These are phyloP conservation scores for Verasper variegatus DNA, from an alignment of 2,113 vertebrate genomes.

Conservation along the genomic window DNA sequence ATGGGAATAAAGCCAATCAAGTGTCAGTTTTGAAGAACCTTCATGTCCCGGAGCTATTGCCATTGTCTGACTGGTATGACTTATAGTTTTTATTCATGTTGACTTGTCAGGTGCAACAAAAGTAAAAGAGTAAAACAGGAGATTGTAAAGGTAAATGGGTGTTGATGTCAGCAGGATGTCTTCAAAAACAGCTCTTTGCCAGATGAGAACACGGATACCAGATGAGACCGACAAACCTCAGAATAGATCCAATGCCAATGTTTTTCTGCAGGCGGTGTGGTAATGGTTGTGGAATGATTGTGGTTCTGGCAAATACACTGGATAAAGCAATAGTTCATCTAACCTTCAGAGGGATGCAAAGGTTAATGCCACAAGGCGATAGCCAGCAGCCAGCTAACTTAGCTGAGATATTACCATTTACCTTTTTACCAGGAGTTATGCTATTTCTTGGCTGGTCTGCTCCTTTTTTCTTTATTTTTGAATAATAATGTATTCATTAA, in stretches of 20 bases:
- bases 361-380: not conserved
- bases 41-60: too few species aligned
- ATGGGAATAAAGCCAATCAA: not conserved
- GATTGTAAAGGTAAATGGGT: not conserved
- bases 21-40: too few species aligned
- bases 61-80: too few species aligned
- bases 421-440: too few species aligned
- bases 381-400: not conserved
- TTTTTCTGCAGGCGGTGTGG: not conserved
- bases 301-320: not conserved
- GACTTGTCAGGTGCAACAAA: not conserved
- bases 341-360: not conserved
- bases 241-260: too few species aligned
- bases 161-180: not conserved
- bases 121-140: not conserved
- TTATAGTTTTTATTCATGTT: not conserved
- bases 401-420: not conserved
- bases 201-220: too few species aligned
- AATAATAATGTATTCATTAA: too few species aligned
- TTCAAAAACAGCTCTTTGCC: too few species aligned
- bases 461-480: too few species aligned
- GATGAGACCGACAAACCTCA: too few species aligned
- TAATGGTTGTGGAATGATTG: not conserved
- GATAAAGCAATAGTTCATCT: not conserved
- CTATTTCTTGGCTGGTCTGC: too few species aligned